Evolutionary conservation across 2,113 vertebrate species (phyloP).

Genomic region (Naja naja): DNA sequence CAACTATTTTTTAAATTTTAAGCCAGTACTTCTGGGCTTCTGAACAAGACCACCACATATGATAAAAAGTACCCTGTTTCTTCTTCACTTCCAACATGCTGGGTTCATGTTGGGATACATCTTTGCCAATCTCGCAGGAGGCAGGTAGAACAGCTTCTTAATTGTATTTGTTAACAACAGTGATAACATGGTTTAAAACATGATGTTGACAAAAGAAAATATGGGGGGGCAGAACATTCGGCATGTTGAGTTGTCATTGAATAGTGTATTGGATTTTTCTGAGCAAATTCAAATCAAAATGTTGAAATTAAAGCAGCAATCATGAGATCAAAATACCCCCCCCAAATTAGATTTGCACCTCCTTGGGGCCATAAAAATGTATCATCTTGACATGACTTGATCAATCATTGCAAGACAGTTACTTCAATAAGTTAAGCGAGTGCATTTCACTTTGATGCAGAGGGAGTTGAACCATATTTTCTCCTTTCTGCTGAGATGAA

Average conservation of each 20-base stretch:
- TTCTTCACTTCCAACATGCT: no score
- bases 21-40: no score
- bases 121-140: no score
- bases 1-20: no score
- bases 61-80: no score
- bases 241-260: slow-evolving; percentile 59
- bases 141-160: slow-evolving; percentile 59
- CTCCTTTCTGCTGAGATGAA: slow-evolving; percentile 32
- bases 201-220: slow-evolving; percentile 51
- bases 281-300: slow-evolving; percentile 70
- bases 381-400: slow-evolving; percentile 68
- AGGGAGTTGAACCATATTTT: slow-evolving; percentile 14
- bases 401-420: slow-evolving; percentile 71
- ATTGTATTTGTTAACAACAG: slow-evolving; percentile 61
- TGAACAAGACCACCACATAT: no score
- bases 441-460: slow-evolving; percentile 42
- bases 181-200: slow-evolving; percentile 68
- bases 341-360: slow-evolving; percentile 68
- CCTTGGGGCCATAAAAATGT: slow-evolving; percentile 65
- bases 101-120: no score
- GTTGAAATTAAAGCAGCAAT: slow-evolving; percentile 64
- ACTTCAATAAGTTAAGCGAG: slow-evolving; percentile 63
- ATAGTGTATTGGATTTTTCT: slow-evolving; percentile 65
- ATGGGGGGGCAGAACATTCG: slow-evolving; percentile 31
- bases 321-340: slow-evolving; percentile 62